These are phyloP conservation scores for Piaya cayana DNA, from an alignment of 2,113 vertebrate genomes.

Conservation along the genomic window DNA sequence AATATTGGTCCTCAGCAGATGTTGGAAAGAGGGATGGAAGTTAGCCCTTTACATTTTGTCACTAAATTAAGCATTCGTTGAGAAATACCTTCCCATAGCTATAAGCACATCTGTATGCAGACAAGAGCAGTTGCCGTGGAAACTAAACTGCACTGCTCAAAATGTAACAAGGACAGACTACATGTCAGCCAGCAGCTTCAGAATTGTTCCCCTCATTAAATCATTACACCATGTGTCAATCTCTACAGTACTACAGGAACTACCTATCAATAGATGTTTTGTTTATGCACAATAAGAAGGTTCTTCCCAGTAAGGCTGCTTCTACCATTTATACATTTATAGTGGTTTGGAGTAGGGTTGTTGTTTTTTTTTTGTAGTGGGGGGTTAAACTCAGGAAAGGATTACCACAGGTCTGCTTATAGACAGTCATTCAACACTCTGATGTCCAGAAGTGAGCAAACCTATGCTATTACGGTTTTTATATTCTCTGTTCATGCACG, in stretches of 20 bases:
- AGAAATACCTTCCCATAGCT: slow-evolving; percentile 22
- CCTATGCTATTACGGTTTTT: neutral
- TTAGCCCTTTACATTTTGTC: neutral
- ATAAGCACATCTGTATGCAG: slow-evolving; percentile 52
- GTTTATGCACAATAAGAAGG: neutral
- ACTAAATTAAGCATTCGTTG: neutral
- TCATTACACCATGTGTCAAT: neutral
- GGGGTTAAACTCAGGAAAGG: neutral
- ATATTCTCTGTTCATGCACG: neutral
- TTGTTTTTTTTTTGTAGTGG: neutral
- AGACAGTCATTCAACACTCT: neutral
- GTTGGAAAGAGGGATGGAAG: neutral
- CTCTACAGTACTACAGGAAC: neutral
- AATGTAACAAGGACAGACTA: slow-evolving; percentile 54
- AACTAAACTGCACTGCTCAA: slow-evolving; percentile 64
- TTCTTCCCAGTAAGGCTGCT: neutral
- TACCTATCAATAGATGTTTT: neutral
- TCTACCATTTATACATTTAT: neutral
- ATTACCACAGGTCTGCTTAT: neutral
- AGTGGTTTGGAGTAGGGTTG: accelerated
- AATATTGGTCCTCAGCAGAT: neutral
- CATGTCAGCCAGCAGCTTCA: slow-evolving; percentile 27
- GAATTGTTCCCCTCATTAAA: slow-evolving; percentile 14
- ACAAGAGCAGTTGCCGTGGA: slow-evolving; percentile 62
- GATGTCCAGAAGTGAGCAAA: neutral